Evolutionary conservation across 2,888 invertebrate species (phyloP).

Genomic region (Agrochola circellaris): DNA sequence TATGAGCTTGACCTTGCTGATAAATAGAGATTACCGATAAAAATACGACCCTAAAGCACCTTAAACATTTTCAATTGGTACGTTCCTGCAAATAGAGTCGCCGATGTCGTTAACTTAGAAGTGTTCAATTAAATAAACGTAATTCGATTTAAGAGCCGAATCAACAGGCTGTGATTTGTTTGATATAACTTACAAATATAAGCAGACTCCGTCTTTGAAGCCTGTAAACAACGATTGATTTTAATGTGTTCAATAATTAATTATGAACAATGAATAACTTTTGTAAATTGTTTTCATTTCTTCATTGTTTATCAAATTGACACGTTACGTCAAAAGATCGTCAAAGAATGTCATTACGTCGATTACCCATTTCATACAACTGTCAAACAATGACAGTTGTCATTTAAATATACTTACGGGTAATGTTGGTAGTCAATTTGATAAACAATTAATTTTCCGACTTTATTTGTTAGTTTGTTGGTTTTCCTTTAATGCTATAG

Average conservation of each 20-base stretch:
- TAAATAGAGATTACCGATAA: neutral
- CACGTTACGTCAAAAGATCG: too few species aligned
- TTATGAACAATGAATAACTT: conserved; percentile 16
- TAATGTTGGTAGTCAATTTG: neutral
- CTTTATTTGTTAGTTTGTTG: neutral
- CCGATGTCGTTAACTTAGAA: conserved; percentile 51
- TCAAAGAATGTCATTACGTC: neutral
- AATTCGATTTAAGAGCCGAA: conserved; percentile 61
- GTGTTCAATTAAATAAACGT: conserved; percentile 66
- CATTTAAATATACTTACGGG: neutral
- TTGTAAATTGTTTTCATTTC: neutral
- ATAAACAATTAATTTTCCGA: neutral
- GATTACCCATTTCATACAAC: too few species aligned
- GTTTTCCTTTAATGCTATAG: neutral
- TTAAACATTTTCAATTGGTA: conserved; percentile 41
- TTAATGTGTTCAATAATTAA: conserved; percentile 46
- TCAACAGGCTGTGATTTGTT: conserved; percentile 63
- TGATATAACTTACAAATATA: conserved; percentile 47
- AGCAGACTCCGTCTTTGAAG: conserved; percentile 29
- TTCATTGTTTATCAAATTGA: too few species aligned
- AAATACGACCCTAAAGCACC: neutral
- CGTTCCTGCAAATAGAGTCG: conserved; percentile 24
- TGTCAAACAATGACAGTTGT: neutral
- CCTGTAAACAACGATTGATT: conserved; percentile 48
- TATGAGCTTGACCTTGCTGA: neutral